phyloP scores from a whole-genome alignment of 2,113 vertebrate genomes.

The Neolamprologus modestus region DNA sequence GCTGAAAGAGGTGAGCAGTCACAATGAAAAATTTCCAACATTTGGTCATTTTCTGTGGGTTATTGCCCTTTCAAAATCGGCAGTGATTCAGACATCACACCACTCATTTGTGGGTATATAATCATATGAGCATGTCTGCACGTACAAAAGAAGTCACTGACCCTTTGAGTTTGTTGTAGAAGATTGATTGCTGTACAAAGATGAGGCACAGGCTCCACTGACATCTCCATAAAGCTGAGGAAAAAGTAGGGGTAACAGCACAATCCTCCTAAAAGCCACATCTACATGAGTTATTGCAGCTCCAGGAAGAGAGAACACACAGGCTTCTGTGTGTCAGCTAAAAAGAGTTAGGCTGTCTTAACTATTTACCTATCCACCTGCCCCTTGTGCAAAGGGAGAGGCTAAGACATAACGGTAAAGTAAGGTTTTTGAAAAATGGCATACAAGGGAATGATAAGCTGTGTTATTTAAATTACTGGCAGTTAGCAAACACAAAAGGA shows the following conservation, averaged over 20 bases:
- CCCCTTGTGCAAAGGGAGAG: neutral
- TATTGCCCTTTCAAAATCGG: neutral
- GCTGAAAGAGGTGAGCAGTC: neutral
- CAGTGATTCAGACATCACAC: neutral
- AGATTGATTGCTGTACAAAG: conserved; percentile 41
- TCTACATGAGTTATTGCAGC: conserved; percentile 41
- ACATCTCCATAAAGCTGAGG: conserved; percentile 49
- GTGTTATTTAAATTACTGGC: neutral
- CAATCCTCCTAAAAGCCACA: conserved; percentile 47
- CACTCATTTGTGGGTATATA: neutral
- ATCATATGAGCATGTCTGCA: neutral
- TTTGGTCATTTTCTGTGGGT: neutral
- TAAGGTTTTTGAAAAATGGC: neutral
- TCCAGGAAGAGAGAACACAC: neutral
- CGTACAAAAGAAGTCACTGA: conserved; percentile 25
- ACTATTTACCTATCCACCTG: conserved; percentile 2
- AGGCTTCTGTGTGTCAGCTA: neutral
- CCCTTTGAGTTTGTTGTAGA: conserved; percentile 30
- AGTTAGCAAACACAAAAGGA: neutral
- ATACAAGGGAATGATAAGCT: neutral
- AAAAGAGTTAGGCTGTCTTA: neutral
- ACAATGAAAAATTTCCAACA: neutral
- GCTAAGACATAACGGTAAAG: neutral
- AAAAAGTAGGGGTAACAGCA: conserved; percentile 30
- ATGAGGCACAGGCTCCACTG: conserved; percentile 18